Conservation (phyloP, 2,888 invertebrate species). For the Pantelozetes paolii region DNA sequence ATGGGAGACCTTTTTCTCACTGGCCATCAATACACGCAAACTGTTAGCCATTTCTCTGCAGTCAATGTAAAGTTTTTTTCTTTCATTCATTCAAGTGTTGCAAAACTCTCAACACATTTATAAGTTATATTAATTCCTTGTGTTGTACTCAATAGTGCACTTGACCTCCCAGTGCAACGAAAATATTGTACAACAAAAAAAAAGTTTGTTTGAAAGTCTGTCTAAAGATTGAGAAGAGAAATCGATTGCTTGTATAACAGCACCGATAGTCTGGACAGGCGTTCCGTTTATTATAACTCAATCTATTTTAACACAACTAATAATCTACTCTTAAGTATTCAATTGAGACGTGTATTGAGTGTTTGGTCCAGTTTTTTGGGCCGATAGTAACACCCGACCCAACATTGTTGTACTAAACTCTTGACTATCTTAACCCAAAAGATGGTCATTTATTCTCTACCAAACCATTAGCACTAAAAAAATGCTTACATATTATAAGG, state of each 20-base stretch:
- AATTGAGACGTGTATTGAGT: slow-evolving; percentile 6
- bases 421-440: slow-evolving; percentile 4
- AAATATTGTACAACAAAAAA: slow-evolving; percentile 21
- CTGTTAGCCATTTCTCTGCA: background rate
- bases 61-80: background rate
- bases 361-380: background rate
- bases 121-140: slow-evolving; percentile 5
- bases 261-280: slow-evolving; percentile 2
- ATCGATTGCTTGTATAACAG: slow-evolving; percentile 4
- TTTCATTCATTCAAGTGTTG: background rate
- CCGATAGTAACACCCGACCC: too few species aligned
- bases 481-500: background rate
- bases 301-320: slow-evolving; percentile 10
- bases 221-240: background rate
- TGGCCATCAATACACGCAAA: background rate
- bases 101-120: background rate
- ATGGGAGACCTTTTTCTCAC: background rate
- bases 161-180: background rate
- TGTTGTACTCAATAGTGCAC: slow-evolving; percentile 1
- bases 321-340: background rate
- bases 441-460: slow-evolving; percentile 3
- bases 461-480: background rate
- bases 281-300: slow-evolving; percentile 27
- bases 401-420: too few species aligned
- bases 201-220: background rate